Evolutionary conservation across 2,113 vertebrate species (phyloP).

Genomic region (Phasianus colchicus): DNA sequence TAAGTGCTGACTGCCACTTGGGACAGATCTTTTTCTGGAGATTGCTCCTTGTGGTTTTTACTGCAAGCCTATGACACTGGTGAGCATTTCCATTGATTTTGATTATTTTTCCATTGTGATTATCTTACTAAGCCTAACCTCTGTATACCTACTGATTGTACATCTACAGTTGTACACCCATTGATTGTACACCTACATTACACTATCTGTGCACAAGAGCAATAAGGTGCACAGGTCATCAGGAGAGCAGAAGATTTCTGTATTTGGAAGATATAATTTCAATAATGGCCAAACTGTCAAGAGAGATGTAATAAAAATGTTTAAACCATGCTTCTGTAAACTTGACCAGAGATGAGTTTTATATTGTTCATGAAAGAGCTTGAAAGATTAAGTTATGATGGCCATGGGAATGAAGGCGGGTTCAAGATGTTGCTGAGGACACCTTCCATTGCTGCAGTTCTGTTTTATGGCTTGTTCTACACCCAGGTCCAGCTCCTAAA

Average conservation of each 20-base stretch:
- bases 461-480: not conserved
- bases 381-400: not conserved
- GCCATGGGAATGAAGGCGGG: not conserved
- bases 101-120: too few species aligned
- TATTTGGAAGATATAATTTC: not conserved
- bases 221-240: not conserved
- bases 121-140: too few species aligned
- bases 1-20: too few species aligned
- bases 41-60: too few species aligned
- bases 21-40: too few species aligned
- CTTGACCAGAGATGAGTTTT: not conserved
- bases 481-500: not conserved
- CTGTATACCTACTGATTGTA: too few species aligned
- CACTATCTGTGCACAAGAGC: not conserved
- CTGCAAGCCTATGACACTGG: too few species aligned
- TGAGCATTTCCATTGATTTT: too few species aligned
- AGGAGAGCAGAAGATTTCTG: not conserved
- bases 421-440: too few species aligned
- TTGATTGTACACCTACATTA: not conserved
- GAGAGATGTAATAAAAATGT: not conserved
- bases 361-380: not conserved
- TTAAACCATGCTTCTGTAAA: not conserved
- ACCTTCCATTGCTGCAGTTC: not conserved
- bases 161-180: too few species aligned
- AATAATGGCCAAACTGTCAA: not conserved